Evolutionary conservation across 2,797 vertebrate genomes (phyloP).

Genomic region (Aldrovandia affinis): DNA sequence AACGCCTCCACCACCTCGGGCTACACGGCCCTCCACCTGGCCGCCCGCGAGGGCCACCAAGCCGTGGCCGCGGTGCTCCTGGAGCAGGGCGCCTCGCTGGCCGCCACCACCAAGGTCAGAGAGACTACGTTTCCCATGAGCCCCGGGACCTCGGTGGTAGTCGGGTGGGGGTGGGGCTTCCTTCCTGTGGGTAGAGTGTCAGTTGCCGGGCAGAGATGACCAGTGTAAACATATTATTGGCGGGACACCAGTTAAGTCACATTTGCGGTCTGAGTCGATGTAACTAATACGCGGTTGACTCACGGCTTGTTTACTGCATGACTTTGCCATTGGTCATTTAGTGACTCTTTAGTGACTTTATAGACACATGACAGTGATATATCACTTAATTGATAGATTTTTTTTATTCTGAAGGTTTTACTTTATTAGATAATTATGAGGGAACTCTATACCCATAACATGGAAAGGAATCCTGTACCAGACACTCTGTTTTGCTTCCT

Average conservation of each 20-base stretch:
- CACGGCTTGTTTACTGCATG: background rate
- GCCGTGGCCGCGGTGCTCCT: conserved; percentile 88
- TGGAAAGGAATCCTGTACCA: background rate
- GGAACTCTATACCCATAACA: background rate
- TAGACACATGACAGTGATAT: background rate
- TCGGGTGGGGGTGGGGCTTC: too few relatives aligned
- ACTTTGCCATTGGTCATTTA: background rate
- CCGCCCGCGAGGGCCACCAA: conserved; percentile 89
- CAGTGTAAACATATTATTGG: conserved; percentile 7
- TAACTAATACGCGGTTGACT: background rate
- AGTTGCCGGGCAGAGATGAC: background rate
- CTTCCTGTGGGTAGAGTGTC: background rate
- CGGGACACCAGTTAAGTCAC: background rate
- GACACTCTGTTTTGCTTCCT: background rate
- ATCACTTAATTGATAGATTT: background rate
- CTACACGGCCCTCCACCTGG: conserved; percentile 91
- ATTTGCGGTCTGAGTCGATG: background rate
- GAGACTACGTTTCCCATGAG: background rate
- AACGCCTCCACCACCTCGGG: conserved; percentile 92
- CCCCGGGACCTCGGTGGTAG: background rate
- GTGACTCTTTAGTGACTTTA: background rate
- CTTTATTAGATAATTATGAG: background rate
- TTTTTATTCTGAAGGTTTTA: background rate
- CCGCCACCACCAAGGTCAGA: conserved; percentile 90
- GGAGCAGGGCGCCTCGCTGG: conserved; percentile 87